These are phyloP conservation scores for Lomographa bimaculata DNA, from an alignment of 2,888 invertebrate species.

Conservation along the genomic window DNA sequence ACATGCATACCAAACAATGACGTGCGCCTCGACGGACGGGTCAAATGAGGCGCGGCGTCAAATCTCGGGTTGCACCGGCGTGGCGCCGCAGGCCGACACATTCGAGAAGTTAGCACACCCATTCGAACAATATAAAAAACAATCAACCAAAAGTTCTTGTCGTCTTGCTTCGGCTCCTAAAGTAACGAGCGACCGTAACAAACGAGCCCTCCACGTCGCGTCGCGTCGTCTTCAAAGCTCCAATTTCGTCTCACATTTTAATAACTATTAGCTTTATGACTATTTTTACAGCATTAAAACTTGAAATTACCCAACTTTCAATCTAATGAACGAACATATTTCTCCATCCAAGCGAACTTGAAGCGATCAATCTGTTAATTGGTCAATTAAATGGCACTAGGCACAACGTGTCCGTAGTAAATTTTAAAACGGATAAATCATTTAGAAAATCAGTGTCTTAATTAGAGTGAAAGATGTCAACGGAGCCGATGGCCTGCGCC, in stretches of 20 bases:
- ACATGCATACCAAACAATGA: constrained; percentile 69
- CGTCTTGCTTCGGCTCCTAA: constrained; percentile 66
- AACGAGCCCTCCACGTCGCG: too few species aligned
- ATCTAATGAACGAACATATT: too few species aligned
- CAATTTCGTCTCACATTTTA: constrained; percentile 36
- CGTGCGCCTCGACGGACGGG: constrained; percentile 61
- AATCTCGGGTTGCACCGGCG: constrained; percentile 75
- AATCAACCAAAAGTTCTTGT: constrained; percentile 57
- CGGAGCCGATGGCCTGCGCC: constrained; percentile 59
- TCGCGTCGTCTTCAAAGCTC: constrained; percentile 35
- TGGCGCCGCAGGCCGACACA: constrained; percentile 73
- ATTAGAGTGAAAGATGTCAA: constrained; percentile 74
- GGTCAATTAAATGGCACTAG: constrained; percentile 38
- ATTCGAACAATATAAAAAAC: constrained; percentile 60
- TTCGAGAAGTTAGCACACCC: constrained; percentile 69
- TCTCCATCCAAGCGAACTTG: too few species aligned
- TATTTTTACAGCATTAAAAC: too few species aligned
- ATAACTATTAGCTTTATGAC: too few species aligned
- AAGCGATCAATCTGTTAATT: constrained; percentile 30
- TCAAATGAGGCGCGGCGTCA: constrained; percentile 77
- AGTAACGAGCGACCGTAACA: constrained; percentile 67
- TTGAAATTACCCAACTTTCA: too few species aligned
- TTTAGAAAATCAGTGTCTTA: constrained; percentile 65
- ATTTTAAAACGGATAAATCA: constrained; percentile 62
- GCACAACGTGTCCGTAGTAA: constrained; percentile 37